Percentiles rank a stretch among this genome's conserved stretches.
Evolutionary conservation across 2,888 invertebrate genomes (phyloP).

Genomic region (Bellardia pandia): DNA sequence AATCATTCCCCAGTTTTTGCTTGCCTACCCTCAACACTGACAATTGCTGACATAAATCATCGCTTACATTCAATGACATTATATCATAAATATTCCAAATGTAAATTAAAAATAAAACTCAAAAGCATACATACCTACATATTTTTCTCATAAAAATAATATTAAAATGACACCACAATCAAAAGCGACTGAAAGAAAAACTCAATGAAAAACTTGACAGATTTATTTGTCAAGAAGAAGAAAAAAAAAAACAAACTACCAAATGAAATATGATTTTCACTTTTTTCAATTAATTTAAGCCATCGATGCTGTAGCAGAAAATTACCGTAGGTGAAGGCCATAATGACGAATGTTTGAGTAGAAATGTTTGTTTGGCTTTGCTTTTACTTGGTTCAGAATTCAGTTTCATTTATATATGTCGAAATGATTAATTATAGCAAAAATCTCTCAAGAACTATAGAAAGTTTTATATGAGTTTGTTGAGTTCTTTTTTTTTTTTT

Average conservation of each 20-base stretch:
- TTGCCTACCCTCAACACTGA: slow-evolving; percentile 17
- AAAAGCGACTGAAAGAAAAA: background rate
- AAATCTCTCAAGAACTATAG: background rate
- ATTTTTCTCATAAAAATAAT: background rate
- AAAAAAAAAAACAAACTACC: background rate
- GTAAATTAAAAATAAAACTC: background rate
- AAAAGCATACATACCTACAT: background rate
- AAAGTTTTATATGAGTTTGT: background rate
- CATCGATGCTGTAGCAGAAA: slow-evolving; percentile 6
- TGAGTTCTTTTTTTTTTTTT: background rate
- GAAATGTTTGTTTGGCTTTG: background rate
- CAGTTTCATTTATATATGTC: slow-evolving; percentile 10
- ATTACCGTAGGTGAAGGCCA: slow-evolving; percentile 25
- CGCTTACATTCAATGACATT: slow-evolving; percentile 44
- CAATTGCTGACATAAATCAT: slow-evolving; percentile 63
- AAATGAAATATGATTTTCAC: background rate
- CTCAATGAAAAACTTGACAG: background rate
- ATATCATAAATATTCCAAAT: slow-evolving; percentile 56
- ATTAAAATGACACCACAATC: slow-evolving; percentile 13
- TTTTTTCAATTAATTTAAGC: slow-evolving; percentile 47
- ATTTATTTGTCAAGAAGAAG: slow-evolving; percentile 4
- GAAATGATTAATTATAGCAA: slow-evolving; percentile 32
- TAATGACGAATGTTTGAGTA: background rate
- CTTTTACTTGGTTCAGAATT: background rate
- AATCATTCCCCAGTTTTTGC: slow-evolving; percentile 1